These are phyloP conservation scores for Phalacrocorax aristotelis DNA, from an alignment of 2,113 vertebrate genomes.

Conservation along the genomic window DNA sequence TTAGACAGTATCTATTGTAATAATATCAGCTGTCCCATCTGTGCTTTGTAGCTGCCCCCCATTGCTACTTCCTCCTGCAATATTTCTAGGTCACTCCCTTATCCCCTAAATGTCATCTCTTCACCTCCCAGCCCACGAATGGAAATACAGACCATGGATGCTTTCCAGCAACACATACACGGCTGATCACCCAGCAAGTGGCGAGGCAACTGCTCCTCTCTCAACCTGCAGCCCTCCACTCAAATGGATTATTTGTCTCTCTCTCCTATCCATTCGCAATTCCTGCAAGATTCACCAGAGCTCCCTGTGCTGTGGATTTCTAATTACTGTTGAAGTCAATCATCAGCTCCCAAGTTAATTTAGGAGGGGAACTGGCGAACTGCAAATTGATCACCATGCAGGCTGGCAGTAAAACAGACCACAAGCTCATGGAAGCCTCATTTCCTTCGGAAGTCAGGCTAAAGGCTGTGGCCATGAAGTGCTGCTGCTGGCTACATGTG, in stretches of 20 bases:
- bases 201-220: neutral
- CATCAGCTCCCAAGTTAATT: neutral
- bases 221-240: neutral
- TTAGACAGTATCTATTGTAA: neutral
- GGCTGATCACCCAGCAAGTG: neutral
- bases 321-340: neutral
- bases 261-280: neutral
- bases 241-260: neutral
- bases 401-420: neutral
- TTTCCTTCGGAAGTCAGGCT: neutral
- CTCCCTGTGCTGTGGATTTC: neutral
- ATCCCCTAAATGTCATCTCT: neutral
- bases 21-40: neutral
- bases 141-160: neutral
- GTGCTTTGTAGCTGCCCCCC: neutral
- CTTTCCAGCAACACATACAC: accelerated
- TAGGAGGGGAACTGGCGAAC: neutral
- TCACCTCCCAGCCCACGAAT: neutral
- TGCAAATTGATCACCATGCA: neutral
- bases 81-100: neutral
- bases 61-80: neutral
- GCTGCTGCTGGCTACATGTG: neutral
- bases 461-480: neutral
- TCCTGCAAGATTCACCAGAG: neutral
- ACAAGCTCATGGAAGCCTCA: neutral